phyloP scores from a whole-genome alignment of 2,888 invertebrate genomes.

The Helicoverpa assulta region DNA sequence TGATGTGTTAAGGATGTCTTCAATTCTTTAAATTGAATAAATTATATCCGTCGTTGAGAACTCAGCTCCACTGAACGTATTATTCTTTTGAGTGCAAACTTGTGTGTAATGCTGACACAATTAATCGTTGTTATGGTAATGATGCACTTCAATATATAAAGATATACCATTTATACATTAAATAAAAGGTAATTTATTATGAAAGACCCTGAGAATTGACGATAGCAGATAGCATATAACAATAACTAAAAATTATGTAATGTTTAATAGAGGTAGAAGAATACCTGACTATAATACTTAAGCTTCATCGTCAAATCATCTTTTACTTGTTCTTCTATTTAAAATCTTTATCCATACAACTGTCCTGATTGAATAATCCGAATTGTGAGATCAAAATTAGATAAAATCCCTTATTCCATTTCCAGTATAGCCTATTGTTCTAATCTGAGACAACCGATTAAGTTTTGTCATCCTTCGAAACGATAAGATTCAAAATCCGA shows the following conservation, averaged over 20 bases:
- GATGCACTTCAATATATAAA: slow-evolving; percentile 16
- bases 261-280: no score
- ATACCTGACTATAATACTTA: not conserved
- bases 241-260: no score
- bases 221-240: not conserved
- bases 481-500: slow-evolving; percentile 63
- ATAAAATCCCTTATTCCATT: slow-evolving; percentile 56
- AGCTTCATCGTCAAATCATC: not conserved
- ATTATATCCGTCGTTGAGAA: slow-evolving; percentile 23
- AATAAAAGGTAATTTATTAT: not conserved
- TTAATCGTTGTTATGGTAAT: slow-evolving; percentile 34
- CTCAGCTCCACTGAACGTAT: slow-evolving; percentile 12
- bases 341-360: slow-evolving; percentile 29
- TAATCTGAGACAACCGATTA: slow-evolving; percentile 61
- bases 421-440: slow-evolving; percentile 57
- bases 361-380: slow-evolving; percentile 53
- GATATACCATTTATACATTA: not conserved
- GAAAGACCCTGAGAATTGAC: not conserved
- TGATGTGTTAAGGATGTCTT: slow-evolving; percentile 56
- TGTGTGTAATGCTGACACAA: slow-evolving; percentile 17
- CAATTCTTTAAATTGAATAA: slow-evolving; percentile 48
- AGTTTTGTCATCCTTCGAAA: slow-evolving; percentile 62
- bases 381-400: slow-evolving; percentile 55
- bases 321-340: slow-evolving; percentile 4
- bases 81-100: not conserved